Base-by-base conservation (phyloP, 2,797 vertebrate genomes). In the Sebastes kiyomatsui region DNA sequence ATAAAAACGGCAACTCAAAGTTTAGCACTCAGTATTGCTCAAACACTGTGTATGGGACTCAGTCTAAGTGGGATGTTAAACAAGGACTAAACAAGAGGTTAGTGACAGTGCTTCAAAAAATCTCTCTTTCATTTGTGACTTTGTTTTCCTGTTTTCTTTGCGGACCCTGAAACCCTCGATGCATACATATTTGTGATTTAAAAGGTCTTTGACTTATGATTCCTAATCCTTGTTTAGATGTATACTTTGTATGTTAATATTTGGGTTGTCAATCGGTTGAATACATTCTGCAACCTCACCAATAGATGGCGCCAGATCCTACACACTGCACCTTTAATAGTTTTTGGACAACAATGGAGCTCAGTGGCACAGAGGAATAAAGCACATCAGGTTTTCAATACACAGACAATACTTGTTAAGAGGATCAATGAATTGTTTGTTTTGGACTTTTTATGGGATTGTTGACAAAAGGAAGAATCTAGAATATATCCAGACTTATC, bases 121-220 rank as follows among this genome's bases (percentile, higher is more conserved):
- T 10, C 4, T 32, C 2, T 30, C 22, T 49, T 23, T 8, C 9
- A 67, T 75, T 32, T 75, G 14, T 74, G 30, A 38, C 23, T 46
- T 10, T 38, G 13, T 33, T 49, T 72, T 72, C 68, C 38, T 74
- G 60, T 55, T 74, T 74, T 27, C 56, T 32, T 72, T 62, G 59
- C 7, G 18, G 33, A 56, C 16, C 28, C 16, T 25, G 11, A 38
- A 55, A 14, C 12, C 5, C 3, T 27, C 22, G 2, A 62, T 42
- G 25, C n/a, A 52, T 8, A 10, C 13, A 35, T 16, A 66, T 18
- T 25, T 66, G 23, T 25, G 14, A 66, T 66, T 66, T 10, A 46
- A 66, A 66, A 20, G 9, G 14, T 46, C 64, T 66, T 25, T 35
- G 30, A 35, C n/a, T 22, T 20, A 61, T 35, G 5, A 65, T 65